A percentile compares a stretch with the other conserved stretches of the same genome.
Conservation (phyloP, 2,888 invertebrate genomes). For the Seira ritae region DNA sequence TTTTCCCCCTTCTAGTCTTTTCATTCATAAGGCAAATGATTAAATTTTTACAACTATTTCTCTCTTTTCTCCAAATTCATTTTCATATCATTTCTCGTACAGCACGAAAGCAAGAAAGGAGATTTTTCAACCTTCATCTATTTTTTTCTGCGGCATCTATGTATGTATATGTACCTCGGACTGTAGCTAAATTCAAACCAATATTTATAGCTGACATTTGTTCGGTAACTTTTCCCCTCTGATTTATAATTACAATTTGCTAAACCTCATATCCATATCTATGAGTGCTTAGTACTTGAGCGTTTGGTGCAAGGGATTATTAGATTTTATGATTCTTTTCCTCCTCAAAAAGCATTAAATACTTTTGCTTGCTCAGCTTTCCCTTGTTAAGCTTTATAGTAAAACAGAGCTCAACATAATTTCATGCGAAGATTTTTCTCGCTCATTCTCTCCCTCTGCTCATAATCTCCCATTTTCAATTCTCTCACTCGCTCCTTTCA, state of each 20-base stretch:
- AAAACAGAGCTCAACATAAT: background rate
- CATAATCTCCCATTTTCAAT: background rate
- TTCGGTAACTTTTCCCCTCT: background rate
- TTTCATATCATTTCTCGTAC: background rate
- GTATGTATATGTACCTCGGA: too few relatives aligned
- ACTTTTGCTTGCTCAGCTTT: background rate
- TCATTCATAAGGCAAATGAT: background rate
- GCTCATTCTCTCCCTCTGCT: background rate
- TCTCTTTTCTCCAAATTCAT: background rate
- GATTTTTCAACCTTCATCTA: background rate
- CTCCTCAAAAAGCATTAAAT: background rate
- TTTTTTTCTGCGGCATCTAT: too few relatives aligned
- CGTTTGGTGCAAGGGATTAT: background rate
- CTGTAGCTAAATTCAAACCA: background rate
- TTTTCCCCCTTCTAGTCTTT: background rate
- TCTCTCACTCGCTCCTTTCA: background rate
- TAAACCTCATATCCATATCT: background rate
- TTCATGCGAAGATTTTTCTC: background rate
- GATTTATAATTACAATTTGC: background rate
- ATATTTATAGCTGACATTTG: background rate
- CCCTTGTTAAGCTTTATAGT: background rate
- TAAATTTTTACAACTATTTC: background rate
- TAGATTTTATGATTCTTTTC: conserved; percentile 2
- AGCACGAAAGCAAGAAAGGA: background rate
- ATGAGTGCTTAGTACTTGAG: background rate